A percentile compares a stretch with the other conserved stretches of the same genome.
These are phyloP conservation scores for Tokudaia tokunoshimensis DNA, from an alignment of 2,797 vertebrate genomes.

Conservation along the genomic window DNA sequence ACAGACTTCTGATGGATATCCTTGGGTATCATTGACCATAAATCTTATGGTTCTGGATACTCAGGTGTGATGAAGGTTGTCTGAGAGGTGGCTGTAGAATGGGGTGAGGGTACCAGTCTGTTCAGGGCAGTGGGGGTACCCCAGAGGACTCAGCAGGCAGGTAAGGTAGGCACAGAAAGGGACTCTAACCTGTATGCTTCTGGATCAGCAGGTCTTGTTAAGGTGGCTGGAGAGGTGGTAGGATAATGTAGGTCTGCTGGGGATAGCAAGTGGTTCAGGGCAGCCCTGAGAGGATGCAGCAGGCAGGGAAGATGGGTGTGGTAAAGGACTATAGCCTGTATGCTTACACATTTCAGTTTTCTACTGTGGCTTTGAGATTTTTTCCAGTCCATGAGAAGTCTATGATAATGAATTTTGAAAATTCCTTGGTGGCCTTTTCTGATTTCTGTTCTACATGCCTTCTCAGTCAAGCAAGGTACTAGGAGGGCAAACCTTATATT, in stretches of 20 bases:
- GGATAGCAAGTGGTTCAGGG: neutral
- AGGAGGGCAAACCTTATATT: constrained; percentile 28
- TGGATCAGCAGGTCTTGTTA: neutral
- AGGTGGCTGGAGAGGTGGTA: neutral
- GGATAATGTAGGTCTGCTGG: neutral
- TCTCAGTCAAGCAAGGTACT: constrained; percentile 43
- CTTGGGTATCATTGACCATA: neutral
- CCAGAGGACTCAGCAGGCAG: neutral
- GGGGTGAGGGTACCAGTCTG: neutral
- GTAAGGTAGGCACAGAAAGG: neutral
- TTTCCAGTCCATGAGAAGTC: neutral
- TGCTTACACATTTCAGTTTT: neutral
- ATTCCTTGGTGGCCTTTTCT: constrained; percentile 44
- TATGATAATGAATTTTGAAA: constrained; percentile 45
- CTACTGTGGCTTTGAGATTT: neutral
- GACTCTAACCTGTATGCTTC: neutral
- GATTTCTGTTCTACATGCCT: constrained; percentile 58
- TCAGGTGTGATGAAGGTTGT: neutral
- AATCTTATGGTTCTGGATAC: neutral
- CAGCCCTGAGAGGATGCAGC: neutral
- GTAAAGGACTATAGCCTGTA: neutral
- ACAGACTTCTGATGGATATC: neutral
- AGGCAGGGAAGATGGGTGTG: neutral
- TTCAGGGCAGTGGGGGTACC: neutral
- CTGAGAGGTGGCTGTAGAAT: neutral